Conservation (phyloP, 2,113 vertebrate genomes). For the Aegypius monachus region DNA sequence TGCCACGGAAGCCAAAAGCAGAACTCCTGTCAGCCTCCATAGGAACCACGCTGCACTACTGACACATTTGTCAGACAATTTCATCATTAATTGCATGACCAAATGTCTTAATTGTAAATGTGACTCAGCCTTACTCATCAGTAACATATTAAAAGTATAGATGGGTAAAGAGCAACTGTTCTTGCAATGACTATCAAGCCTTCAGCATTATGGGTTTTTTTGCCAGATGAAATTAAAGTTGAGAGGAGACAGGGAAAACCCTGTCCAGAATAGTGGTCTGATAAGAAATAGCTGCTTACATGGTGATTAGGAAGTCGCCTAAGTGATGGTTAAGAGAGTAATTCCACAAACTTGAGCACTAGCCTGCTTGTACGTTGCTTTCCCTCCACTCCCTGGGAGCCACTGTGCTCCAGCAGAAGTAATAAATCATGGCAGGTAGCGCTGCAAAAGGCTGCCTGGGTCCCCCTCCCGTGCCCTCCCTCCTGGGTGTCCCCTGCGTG, state of each 20-base stretch:
- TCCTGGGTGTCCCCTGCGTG: neutral
- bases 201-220: neutral
- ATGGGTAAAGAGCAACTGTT: neutral
- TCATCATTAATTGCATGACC: slow-evolving; percentile 25
- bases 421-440: too few species aligned
- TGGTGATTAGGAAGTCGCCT: neutral
- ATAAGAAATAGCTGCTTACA: neutral
- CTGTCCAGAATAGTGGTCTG: neutral
- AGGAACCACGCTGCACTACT: neutral
- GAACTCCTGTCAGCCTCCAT: neutral
- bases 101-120: slow-evolving; percentile 30
- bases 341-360: neutral
- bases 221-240: neutral
- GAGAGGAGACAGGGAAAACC: neutral
- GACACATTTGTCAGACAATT: neutral
- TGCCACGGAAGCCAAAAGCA: neutral
- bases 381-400: neutral
- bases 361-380: neutral
- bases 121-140: slow-evolving; percentile 32
- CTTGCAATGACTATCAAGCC: neutral
- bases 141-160: neutral
- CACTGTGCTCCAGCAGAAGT: neutral
- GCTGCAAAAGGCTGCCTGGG: neutral
- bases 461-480: neutral
- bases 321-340: neutral